A percentile compares a stretch with the other conserved stretches of the same genome.
Evolutionary conservation across 1,140 invertebrate genomes (phyloP).

Genomic region (Eulimnadia texana): DNA sequence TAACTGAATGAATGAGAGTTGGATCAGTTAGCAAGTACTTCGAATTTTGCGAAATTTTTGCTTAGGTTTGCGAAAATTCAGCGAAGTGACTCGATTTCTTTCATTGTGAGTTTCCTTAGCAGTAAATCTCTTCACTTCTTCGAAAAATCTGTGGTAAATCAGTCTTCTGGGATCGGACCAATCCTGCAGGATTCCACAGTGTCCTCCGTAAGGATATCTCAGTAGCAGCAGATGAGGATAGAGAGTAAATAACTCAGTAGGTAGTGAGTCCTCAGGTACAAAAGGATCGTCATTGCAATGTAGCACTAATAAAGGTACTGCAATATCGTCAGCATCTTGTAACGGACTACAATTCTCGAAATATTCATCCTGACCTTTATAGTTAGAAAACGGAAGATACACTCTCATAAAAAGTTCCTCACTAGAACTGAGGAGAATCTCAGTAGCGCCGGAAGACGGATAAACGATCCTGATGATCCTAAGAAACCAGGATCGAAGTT

Average conservation of each 20-base stretch:
- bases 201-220: neutral
- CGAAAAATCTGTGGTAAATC: neutral
- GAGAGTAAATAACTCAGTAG: neutral
- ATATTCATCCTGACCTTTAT: neutral
- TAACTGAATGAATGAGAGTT: too few relatives aligned
- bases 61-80: neutral
- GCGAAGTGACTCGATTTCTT: neutral
- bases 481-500: neutral
- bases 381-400: neutral
- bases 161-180: neutral
- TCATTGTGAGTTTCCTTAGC: neutral
- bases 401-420: neutral
- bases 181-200: conserved; percentile 4
- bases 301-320: conserved; percentile 2
- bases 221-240: conserved; percentile 6
- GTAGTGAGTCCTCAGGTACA: neutral
- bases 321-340: conserved; percentile 8
- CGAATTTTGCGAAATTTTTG: neutral
- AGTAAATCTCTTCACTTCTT: neutral
- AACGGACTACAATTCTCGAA: neutral
- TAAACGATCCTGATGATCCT: neutral
- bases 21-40: neutral
- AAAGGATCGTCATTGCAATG: conserved; percentile 4
- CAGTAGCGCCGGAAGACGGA: neutral
- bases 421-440: neutral